These are phyloP conservation scores for Urocyon cinereoargenteus DNA, from an alignment of 2,797 vertebrate species.

Conservation along the genomic window DNA sequence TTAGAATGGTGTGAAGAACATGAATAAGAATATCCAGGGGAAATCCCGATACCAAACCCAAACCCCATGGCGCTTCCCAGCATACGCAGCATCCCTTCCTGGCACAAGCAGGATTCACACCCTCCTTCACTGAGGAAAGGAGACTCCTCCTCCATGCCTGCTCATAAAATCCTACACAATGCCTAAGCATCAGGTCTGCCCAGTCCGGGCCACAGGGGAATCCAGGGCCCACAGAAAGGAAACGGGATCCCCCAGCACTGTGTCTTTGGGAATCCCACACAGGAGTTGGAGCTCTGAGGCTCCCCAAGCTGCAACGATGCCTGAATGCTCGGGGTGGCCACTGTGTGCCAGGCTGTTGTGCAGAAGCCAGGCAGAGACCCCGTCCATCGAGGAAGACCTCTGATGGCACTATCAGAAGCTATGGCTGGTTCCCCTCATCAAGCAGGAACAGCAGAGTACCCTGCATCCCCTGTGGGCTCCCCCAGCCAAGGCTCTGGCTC, in stretches of 20 bases:
- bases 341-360: not conserved
- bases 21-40: constrained; percentile 30
- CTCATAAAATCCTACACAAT: not conserved
- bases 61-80: constrained; percentile 11
- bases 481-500: not conserved
- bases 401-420: not conserved
- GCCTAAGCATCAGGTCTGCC: not conserved
- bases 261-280: not conserved
- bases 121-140: not conserved
- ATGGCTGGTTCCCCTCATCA: not conserved
- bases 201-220: not conserved
- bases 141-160: not conserved
- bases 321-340: not conserved
- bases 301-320: not conserved
- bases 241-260: not conserved
- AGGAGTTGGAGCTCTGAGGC: not conserved
- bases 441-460: not conserved
- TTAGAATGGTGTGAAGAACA: not conserved
- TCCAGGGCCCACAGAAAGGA: not conserved
- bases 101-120: not conserved
- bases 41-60: constrained; percentile 30
- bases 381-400: not conserved
- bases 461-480: not conserved
- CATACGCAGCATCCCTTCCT: constrained; percentile 21
- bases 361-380: not conserved